These are phyloP conservation scores for Propithecus perrieri DNA, from an alignment of 2,797 vertebrate species.

Conservation along the genomic window DNA sequence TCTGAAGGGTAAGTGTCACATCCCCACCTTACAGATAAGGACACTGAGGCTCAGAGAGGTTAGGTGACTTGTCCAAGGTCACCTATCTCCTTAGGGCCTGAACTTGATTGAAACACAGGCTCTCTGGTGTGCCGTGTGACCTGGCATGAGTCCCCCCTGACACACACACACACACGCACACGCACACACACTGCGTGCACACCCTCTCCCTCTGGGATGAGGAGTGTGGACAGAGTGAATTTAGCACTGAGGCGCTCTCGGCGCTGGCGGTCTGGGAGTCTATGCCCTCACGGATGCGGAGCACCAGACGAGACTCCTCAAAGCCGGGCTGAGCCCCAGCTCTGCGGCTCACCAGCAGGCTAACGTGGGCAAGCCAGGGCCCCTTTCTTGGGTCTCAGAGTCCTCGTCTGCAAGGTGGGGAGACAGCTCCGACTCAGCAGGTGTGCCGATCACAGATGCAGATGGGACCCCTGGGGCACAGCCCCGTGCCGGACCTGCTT, in stretches of 20 bases:
- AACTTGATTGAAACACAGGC: not conserved
- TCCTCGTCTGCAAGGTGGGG: not conserved
- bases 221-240: not conserved
- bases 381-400: not conserved
- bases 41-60: not conserved
- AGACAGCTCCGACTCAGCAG: not conserved
- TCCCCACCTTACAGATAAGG: not conserved
- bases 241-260: not conserved
- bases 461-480: not conserved
- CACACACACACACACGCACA: no score
- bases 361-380: not conserved
- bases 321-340: not conserved
- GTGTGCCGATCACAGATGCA: rapidly evolving
- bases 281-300: not conserved
- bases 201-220: not conserved
- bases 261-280: not conserved
- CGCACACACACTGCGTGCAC: not conserved
- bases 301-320: not conserved
- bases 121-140: not conserved
- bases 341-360: not conserved
- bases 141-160: not conserved
- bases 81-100: not conserved
- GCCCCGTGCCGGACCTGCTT: not conserved
- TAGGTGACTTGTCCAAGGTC: not conserved
- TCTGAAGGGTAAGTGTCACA: not conserved